These are phyloP conservation scores for Gasteruption jaculator DNA, from an alignment of 2,888 invertebrate genomes.

Conservation along the genomic window DNA sequence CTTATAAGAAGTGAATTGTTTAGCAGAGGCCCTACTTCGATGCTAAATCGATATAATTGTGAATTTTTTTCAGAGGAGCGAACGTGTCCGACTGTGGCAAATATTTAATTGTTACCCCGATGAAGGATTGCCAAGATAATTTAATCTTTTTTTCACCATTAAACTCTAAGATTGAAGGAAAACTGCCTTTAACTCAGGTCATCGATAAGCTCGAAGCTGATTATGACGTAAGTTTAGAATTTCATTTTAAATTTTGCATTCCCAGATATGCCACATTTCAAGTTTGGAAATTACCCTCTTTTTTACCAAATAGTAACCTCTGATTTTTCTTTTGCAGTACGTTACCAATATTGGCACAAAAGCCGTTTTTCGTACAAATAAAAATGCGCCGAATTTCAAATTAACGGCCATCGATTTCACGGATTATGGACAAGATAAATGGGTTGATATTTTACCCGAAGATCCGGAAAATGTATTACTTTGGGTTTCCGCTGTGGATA, in stretches of 20 bases:
- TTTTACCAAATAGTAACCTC: conserved; percentile 6
- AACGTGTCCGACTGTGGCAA: conserved; percentile 88
- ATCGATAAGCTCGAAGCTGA: conserved; percentile 89
- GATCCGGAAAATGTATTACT: conserved; percentile 84
- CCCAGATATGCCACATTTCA: background rate
- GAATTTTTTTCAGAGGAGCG: conserved; percentile 62
- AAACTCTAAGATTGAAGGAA: conserved; percentile 59
- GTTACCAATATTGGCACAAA: conserved; percentile 81
- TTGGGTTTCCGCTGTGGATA: conserved; percentile 80
- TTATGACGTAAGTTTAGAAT: conserved; percentile 67
- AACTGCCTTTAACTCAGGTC: conserved; percentile 71
- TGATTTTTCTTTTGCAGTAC: conserved; percentile 61
- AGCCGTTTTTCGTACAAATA: conserved; percentile 87
- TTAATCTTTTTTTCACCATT: conserved; percentile 82
- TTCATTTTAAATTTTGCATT: conserved; percentile 14
- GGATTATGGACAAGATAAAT: conserved; percentile 69
- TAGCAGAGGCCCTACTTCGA: no score
- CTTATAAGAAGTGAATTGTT: no score
- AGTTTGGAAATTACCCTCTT: conserved; percentile 1
- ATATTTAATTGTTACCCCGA: conserved; percentile 79
- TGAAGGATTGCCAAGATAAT: conserved; percentile 89
- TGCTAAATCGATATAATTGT: conserved; percentile 33
- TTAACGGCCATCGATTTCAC: conserved; percentile 79
- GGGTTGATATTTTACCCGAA: conserved; percentile 80
- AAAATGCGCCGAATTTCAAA: conserved; percentile 87